Percentiles rank a stretch among this genome's conserved stretches.
phyloP scores from a whole-genome alignment of 2,113 vertebrate species.

The Catagonus wagneri region DNA sequence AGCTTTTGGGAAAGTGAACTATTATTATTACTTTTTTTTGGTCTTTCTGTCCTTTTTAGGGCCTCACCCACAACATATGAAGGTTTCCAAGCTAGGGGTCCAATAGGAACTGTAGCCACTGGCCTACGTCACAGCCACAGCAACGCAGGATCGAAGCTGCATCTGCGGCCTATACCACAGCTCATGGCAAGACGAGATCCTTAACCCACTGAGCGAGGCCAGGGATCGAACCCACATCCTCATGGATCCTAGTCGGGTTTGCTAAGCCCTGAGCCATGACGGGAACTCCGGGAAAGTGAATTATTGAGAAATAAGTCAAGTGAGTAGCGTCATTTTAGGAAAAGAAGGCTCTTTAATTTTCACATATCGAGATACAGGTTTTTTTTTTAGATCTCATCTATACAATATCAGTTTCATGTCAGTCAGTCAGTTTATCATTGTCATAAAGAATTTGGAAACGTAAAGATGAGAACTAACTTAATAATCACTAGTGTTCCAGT shows the following conservation, averaged over 20 bases:
- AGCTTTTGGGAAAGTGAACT: background rate
- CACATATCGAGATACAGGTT: background rate
- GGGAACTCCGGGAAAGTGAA: background rate
- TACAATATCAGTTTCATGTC: background rate
- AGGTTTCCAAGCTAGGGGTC: too few relatives aligned
- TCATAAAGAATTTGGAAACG: conserved; percentile 40
- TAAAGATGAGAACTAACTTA: conserved; percentile 16
- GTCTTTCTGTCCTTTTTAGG: too few relatives aligned
- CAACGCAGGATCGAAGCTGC: too few relatives aligned
- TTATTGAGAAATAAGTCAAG: background rate
- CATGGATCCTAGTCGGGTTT: too few relatives aligned
- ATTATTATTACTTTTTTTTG: background rate
- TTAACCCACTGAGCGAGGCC: too few relatives aligned
- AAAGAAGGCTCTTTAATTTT: conserved; percentile 51
- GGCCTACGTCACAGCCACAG: too few relatives aligned
- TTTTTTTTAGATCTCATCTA: conserved; percentile 52
- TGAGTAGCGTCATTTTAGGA: background rate
- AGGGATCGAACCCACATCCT: too few relatives aligned
- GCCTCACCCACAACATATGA: too few relatives aligned
- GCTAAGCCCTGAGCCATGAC: too few relatives aligned
- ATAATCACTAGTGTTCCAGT: background rate
- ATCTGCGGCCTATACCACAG: too few relatives aligned
- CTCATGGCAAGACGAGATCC: too few relatives aligned
- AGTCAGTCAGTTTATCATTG: conserved; percentile 43
- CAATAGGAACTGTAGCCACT: too few relatives aligned